Evolutionary conservation across 2,888 invertebrate genomes (phyloP).

Genomic region (Chaetogeoica ovagalla): DNA sequence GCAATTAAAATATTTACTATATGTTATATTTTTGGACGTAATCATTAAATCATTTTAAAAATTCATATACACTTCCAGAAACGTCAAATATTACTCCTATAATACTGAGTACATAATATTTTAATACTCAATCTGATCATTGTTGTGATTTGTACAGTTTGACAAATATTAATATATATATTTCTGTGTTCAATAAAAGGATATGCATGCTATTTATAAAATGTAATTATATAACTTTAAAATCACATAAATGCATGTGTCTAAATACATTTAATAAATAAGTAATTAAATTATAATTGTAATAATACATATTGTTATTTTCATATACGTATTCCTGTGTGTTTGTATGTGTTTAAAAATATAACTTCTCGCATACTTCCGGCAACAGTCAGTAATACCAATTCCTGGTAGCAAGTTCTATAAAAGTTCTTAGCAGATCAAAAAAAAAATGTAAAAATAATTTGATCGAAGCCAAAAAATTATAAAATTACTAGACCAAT

Average conservation of each 20-base stretch:
- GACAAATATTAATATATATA: not conserved
- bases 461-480: no score
- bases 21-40: not conserved
- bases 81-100: not conserved
- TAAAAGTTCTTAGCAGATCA: no score
- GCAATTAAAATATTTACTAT: not conserved
- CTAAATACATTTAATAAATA: not conserved
- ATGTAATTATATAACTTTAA: not conserved
- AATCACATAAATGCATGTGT: conserved; percentile 14
- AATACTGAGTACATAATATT: not conserved
- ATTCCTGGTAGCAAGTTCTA: no score
- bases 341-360: not conserved
- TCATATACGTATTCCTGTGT: not conserved
- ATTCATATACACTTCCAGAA: not conserved
- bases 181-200: not conserved
- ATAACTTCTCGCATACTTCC: not conserved
- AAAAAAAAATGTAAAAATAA: no score
- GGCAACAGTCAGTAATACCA: not conserved
- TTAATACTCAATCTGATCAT: conserved; percentile 11
- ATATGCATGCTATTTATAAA: conserved; percentile 22
- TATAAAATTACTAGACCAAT: no score
- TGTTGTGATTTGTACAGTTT: not conserved
- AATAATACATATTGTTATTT: not conserved
- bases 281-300: not conserved
- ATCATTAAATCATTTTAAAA: not conserved